These are phyloP conservation scores for Eucidaris tribuloides DNA, from an alignment of 35 echinoderm and acorn worm genomes.

Conservation along the genomic window DNA sequence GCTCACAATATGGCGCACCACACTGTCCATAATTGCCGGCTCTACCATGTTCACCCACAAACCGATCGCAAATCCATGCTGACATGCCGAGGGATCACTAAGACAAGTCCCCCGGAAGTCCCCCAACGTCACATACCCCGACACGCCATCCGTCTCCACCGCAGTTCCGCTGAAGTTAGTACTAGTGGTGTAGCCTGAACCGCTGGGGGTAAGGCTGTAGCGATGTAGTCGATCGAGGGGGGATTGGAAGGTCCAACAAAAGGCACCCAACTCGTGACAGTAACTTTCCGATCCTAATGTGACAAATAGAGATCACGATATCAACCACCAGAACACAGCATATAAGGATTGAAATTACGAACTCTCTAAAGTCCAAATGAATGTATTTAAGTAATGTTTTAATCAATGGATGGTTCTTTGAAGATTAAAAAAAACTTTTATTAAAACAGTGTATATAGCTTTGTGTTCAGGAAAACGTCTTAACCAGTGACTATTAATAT, in stretches of 20 bases:
- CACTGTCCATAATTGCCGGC: neutral
- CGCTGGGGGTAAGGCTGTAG: neutral
- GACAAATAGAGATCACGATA: no score
- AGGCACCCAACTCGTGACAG: slow-evolving; percentile 22
- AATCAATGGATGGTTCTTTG: no score
- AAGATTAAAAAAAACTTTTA: no score
- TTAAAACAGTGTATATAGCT: no score
- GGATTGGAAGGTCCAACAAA: slow-evolving; percentile 60
- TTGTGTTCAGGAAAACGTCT: no score
- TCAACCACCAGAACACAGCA: no score
- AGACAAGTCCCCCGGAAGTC: slow-evolving; percentile 25
- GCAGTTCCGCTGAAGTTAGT: slow-evolving; percentile 8
- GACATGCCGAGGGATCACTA: slow-evolving; percentile 47
- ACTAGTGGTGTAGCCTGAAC: neutral
- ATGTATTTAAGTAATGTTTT: no score
- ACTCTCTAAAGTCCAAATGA: no score
- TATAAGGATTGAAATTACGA: no score
- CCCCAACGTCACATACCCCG: slow-evolving; percentile 29
- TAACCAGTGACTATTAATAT: no score
- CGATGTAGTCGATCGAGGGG: neutral
- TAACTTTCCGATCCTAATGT: slow-evolving; percentile 35
- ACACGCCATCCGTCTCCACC: slow-evolving; percentile 26
- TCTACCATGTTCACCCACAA: slow-evolving; percentile 56
- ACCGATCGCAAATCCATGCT: slow-evolving; percentile 58
- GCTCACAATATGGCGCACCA: slow-evolving; percentile 32